Evolutionary conservation across 2,888 invertebrate species (phyloP), one percentile per base, ranked within the genome.

Genomic region (Macrophya annulata): DNA sequence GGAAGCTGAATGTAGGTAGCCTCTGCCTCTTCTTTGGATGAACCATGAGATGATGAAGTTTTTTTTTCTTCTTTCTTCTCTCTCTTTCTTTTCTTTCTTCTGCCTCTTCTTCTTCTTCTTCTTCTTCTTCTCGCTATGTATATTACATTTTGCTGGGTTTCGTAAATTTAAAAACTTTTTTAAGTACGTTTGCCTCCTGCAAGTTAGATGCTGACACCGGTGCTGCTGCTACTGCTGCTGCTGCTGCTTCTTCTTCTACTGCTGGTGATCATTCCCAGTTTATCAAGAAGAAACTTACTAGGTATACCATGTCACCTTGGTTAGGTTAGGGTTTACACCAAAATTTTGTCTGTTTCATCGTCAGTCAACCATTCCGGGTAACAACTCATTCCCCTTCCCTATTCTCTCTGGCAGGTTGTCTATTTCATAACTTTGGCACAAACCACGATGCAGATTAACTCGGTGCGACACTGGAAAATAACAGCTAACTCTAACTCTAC

Each of bases 131-230:
- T 3, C 10, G 21, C 43, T 12, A 71, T 87, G 85, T 88, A 88
- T 86, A 87, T 86, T 86, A 85, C 86, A 87, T 88, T 86, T 85
- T 81, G 21, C 40, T 12, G n/a, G 59, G 91, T 92, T 92, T 91
- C 91, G 92, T 92, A 92, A 93, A 93, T 93, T 93, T 92, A 88
- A 93, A 93, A 93, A 93, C 93, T 93, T 93, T 68, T 93, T 92
- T 90, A 90, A 91, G 88, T 89, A 88, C 88, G 87, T 87, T 85
- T 40, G 59, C 59, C 17, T 81, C 62, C 77, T 77, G 77, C 77
- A 77, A 77, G 77, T 77, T 77, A n/a, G 31, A 77, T 55, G 51
- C 31, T 21, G 31, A 9, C 37, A 10, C 9, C 21, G 12, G 43
- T 45, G 12, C 40, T 40, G 45, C n/a, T n/a, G n/a, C n/a, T n/a